Percentiles rank a stretch among this genome's conserved stretches.
Conservation (phyloP, 1,140 invertebrate genomes). For the Anoplolepis gracilipes region DNA sequence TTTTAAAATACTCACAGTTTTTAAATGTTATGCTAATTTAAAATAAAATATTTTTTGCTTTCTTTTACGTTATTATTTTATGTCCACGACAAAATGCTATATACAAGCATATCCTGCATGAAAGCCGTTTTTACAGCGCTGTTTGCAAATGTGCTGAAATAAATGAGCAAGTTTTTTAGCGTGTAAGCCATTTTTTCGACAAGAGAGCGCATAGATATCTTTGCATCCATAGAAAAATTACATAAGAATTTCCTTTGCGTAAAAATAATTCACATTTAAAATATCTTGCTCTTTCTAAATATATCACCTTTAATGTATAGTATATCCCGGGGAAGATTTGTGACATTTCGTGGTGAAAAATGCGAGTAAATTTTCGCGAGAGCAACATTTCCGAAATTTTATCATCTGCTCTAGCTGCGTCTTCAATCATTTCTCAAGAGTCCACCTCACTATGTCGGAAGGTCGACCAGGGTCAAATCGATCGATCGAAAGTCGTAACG, state of each 20-base stretch:
- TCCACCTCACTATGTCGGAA: constrained; percentile 47
- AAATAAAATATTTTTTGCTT: not conserved
- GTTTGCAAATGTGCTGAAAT: constrained; percentile 11
- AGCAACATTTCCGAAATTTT: not conserved
- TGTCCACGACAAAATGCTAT: constrained; percentile 1
- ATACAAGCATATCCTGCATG: not conserved
- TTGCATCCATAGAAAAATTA: not conserved
- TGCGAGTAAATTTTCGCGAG: not conserved
- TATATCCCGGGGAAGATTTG: not conserved
- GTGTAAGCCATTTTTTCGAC: not conserved
- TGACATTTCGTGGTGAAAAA: not conserved
- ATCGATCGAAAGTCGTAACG: constrained; percentile 54
- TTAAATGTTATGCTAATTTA: not conserved
- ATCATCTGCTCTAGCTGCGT: not conserved
- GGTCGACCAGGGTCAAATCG: not conserved
- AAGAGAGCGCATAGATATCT: not conserved
- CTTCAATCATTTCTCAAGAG: not conserved
- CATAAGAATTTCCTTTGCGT: not conserved
- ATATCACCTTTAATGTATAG: too few species aligned
- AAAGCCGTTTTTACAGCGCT: constrained; percentile 1
- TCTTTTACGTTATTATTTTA: not conserved
- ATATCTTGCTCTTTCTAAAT: not conserved
- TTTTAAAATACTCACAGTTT: not conserved
- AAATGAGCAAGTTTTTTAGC: not conserved
- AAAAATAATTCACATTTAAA: too few species aligned